Conservation (phyloP, 2,888 invertebrate genomes). For the Anagyrus pseudococci region DNA sequence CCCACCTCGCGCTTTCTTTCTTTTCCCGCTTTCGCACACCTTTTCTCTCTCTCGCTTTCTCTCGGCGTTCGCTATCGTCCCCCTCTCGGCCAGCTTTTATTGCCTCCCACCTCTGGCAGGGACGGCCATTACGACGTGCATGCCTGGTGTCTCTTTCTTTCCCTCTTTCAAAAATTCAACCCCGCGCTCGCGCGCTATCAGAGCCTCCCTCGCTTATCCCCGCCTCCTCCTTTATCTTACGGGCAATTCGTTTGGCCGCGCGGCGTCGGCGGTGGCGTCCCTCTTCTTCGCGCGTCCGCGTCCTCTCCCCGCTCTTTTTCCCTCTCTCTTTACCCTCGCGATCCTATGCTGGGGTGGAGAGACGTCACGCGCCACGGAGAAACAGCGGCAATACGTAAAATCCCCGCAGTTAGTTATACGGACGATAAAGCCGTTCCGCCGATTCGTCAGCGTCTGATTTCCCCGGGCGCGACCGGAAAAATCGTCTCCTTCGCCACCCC, state of each 20-base stretch:
- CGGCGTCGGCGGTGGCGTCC: background rate
- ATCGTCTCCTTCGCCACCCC: too few relatives aligned
- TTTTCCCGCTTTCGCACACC: background rate
- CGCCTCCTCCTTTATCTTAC: slow-evolving; percentile 28
- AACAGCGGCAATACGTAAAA: slow-evolving; percentile 32
- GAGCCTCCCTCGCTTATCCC: background rate
- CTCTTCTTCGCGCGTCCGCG: slow-evolving; percentile 21
- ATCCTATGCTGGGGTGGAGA: too few relatives aligned
- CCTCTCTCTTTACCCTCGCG: background rate
- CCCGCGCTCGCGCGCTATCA: slow-evolving; percentile 2
- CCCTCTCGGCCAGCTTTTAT: background rate
- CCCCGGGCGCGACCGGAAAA: slow-evolving; percentile 37
- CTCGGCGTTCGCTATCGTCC: background rate
- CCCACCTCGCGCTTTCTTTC: slow-evolving; percentile 7
- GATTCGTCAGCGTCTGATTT: slow-evolving; percentile 41
- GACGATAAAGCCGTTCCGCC: slow-evolving; percentile 40
- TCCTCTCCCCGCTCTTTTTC: background rate
- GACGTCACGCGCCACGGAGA: background rate
- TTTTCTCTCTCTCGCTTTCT: slow-evolving; percentile 4
- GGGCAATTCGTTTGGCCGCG: slow-evolving; percentile 29
- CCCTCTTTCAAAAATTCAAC: slow-evolving; percentile 16
- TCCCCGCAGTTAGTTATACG: slow-evolving; percentile 40
- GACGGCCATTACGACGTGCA: slow-evolving; percentile 4
- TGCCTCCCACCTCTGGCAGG: slow-evolving; percentile 12
- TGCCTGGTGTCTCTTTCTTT: slow-evolving; percentile 17